These are phyloP conservation scores for Oreochromis aureus DNA, from an alignment of 2,113 vertebrate genomes.

Conservation along the genomic window DNA sequence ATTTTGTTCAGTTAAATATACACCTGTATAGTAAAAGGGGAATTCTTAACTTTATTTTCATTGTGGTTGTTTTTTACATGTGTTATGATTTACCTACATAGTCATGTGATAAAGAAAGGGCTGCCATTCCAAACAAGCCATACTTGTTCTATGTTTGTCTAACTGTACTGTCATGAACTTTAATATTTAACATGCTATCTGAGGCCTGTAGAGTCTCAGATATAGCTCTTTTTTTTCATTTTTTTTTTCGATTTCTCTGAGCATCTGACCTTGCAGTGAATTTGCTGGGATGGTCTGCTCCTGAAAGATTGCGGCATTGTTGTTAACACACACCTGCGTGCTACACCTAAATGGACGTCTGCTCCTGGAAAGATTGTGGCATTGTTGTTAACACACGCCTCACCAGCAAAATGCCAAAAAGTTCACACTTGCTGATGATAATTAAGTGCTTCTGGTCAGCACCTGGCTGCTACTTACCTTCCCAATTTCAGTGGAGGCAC, in stretches of 20 bases:
- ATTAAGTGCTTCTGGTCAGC: neutral
- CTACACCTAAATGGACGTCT: neutral
- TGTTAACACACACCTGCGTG: neutral
- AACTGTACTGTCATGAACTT: neutral
- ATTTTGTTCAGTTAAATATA: neutral
- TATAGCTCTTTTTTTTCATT: rapidly evolving
- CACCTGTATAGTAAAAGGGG: neutral
- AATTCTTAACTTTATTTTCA: neutral
- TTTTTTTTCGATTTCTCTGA: neutral
- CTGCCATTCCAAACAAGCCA: neutral
- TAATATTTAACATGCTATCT: neutral
- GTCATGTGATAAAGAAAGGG: neutral
- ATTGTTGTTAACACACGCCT: neutral
- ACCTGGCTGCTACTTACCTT: neutral
- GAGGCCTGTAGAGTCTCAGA: neutral
- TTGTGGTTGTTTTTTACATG: neutral
- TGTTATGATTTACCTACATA: neutral
- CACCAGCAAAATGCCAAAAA: neutral
- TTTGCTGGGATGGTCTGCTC: neutral
- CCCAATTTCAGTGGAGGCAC: neutral
- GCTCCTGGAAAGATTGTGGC: neutral
- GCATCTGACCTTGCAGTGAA: neutral
- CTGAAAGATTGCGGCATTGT: neutral
- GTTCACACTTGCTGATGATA: neutral
- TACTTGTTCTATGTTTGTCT: neutral